Evolutionary conservation across 2,797 vertebrate species (phyloP), one percentile per base, ranked within the genome.

Genomic region (Pangasius mekongensis): DNA sequence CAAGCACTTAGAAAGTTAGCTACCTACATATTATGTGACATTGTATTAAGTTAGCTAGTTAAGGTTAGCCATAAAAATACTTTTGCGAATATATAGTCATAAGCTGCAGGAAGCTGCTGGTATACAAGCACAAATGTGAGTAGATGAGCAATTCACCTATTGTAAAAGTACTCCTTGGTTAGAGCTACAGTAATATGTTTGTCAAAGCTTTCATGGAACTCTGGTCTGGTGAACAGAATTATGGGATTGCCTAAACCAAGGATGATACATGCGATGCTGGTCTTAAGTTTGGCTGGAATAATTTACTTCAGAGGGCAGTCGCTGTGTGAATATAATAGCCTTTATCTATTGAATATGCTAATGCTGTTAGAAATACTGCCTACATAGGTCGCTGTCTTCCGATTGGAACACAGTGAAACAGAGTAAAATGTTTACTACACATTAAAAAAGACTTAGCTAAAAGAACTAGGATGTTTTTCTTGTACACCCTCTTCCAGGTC

Each of bases 401-500:
- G 33, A 67, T 20, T 71, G 33, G 33, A 39, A 18, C 13, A 67
- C n/a, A 67, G 67, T 67, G 7, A 67, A 30, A 33, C 30, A 5
- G 2, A 47, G 39, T 47, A 49, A 77, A 52, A 7, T 49, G 24
- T 52, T 27, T 52, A 7, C 58, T 80, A 58, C 77, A 60, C 78
- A 60, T 81, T 60, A 81, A 60, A 54, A 27, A 58, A 74, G 11
- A 49, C 39, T 16, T 49, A 13, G 24, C 27, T 47, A 27, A 76
- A 76, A 78, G 43, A 36, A 78, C 62, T 56, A 82, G 84, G 49
- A 30, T 58, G 11, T 85, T 73, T 47, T 58, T 30, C 7, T 49
- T 73, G 47, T 66, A 76, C 82, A 27, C 56, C 33, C 58, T 84
- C 36, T 43, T 66, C 20, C 22, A 20, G 30, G 58, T 33, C 7